Percentiles rank a stretch among this genome's conserved stretches.
phyloP scores from a whole-genome alignment of 2,113 vertebrate genomes.

The Rhinolophus ferrumequinum region DNA sequence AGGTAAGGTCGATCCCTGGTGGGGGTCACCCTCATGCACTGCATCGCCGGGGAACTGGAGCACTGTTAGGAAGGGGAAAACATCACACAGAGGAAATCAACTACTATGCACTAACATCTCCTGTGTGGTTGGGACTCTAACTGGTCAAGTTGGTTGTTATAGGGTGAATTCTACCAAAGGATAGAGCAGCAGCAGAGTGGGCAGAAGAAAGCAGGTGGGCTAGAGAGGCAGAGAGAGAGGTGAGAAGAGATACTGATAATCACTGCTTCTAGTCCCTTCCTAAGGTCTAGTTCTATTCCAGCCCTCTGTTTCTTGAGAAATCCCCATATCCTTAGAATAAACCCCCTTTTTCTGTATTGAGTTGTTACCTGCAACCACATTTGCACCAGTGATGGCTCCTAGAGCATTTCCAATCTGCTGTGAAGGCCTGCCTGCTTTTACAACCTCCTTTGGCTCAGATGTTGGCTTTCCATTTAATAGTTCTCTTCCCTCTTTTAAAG shows the following conservation, averaged over 20 bases:
- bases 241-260: neutral
- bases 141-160: neutral
- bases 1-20: neutral
- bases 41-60: neutral
- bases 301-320: neutral
- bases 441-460: slow-evolving; percentile 24
- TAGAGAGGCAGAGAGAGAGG: neutral
- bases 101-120: neutral
- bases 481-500: neutral
- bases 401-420: slow-evolving; percentile 62
- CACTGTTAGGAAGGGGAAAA: neutral
- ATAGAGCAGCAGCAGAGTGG: neutral
- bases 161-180: neutral
- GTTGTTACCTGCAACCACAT: neutral
- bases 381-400: slow-evolving; percentile 42
- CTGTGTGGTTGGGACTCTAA: neutral
- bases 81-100: neutral
- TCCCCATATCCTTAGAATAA: neutral
- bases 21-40: neutral
- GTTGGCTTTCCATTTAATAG: neutral
- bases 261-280: neutral
- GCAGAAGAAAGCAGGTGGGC: neutral
- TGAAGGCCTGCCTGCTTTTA: neutral
- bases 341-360: neutral
- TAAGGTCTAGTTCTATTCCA: neutral